phyloP scores from a whole-genome alignment of 2,113 vertebrate genomes.

The Odobenus rosmarus region DNA sequence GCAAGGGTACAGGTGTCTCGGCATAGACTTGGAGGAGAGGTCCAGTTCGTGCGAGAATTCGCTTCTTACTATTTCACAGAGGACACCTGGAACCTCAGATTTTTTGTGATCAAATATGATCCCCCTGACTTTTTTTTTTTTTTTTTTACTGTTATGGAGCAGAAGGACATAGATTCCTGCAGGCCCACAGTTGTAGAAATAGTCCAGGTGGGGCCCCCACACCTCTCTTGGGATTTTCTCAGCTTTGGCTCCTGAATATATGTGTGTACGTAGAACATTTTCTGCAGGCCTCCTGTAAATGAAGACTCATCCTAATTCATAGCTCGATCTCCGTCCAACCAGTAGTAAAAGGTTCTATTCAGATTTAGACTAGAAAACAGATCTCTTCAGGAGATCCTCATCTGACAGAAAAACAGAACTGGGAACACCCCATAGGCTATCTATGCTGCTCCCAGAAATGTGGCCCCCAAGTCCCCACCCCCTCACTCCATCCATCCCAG shows the following conservation, averaged over 20 bases:
- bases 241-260: background rate
- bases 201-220: no score
- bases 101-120: background rate
- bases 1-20: background rate
- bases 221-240: background rate
- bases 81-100: background rate
- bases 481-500: background rate
- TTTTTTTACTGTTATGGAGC: background rate
- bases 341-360: background rate
- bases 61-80: background rate
- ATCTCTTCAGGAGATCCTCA: background rate
- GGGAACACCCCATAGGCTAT: background rate
- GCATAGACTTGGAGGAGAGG: background rate
- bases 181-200: background rate
- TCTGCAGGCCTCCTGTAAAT: background rate
- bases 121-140: no score
- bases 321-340: background rate
- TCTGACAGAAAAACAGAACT: background rate
- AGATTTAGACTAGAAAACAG: background rate
- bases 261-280: background rate
- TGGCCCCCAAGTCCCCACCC: fast-evolving
- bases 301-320: background rate
- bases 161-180: background rate
- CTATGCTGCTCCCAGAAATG: background rate
- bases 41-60: background rate